Conservation (phyloP, 35 echinoderm and acorn worm genomes). For the Amphiura filiformis region DNA sequence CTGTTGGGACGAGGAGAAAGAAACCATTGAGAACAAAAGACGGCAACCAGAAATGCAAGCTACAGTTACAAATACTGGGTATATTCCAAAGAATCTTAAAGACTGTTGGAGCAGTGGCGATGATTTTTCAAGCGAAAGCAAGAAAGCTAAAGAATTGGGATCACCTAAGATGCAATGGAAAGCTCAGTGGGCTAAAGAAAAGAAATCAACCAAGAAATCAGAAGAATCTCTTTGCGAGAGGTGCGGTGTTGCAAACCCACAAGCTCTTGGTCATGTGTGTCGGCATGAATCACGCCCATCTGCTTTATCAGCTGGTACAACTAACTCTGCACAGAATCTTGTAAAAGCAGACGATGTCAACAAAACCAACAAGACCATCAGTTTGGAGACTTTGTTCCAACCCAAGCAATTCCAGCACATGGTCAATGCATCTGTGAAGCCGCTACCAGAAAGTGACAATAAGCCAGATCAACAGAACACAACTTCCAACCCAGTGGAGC, state of each 20-base stretch:
- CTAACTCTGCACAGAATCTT: background rate
- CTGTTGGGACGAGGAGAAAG: too few species aligned
- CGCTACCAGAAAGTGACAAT: background rate
- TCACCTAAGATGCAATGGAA: background rate
- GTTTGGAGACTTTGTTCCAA: background rate
- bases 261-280: too few species aligned
- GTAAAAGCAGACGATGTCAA: too few species aligned
- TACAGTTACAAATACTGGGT: too few species aligned
- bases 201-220: background rate
- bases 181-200: background rate
- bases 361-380: background rate
- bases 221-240: background rate
- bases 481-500: background rate
- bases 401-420: background rate
- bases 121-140: background rate
- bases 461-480: too few species aligned
- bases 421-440: background rate
- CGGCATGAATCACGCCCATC: too few species aligned
- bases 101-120: background rate
- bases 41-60: too few species aligned
- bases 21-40: too few species aligned
- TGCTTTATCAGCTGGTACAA: background rate
- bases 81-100: background rate
- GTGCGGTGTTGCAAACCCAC: background rate
- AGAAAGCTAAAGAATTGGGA: background rate